Percentiles rank a stretch among this genome's conserved stretches.
phyloP scores from a whole-genome alignment of 2,113 vertebrate species.

The Austrofundulus limnaeus region DNA sequence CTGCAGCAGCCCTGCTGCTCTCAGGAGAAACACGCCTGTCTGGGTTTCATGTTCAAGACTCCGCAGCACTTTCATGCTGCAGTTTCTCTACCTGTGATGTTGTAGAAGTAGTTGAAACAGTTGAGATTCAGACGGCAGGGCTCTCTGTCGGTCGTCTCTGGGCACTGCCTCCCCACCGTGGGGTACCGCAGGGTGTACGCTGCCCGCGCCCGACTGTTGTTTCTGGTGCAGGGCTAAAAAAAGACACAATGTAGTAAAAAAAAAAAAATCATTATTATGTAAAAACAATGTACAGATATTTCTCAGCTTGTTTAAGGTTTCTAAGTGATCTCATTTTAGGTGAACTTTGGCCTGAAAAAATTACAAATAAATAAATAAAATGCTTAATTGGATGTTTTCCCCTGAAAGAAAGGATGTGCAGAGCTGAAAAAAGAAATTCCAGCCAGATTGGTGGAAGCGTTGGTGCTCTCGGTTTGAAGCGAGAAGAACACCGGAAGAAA shows the following conservation, averaged over 20 bases:
- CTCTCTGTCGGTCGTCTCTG: constrained; percentile 82
- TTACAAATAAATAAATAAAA: too few relatives aligned
- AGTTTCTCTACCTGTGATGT: constrained; percentile 87
- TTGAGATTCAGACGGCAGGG: constrained; percentile 91
- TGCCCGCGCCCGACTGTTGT: constrained; percentile 79
- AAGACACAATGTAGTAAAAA: constrained; percentile 32
- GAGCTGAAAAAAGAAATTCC: constrained; percentile 23
- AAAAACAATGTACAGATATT: background rate
- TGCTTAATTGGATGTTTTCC: constrained; percentile 14
- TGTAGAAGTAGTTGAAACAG: constrained; percentile 97
- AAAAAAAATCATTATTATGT: background rate
- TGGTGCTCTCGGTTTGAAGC: constrained; percentile 28
- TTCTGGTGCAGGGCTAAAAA: constrained; percentile 90
- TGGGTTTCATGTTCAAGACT: background rate
- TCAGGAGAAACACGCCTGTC: background rate
- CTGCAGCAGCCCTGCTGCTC: background rate
- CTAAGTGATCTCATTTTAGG: too few relatives aligned
- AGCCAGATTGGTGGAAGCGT: constrained; percentile 15
- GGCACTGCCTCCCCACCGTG: constrained; percentile 85
- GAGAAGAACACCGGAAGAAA: constrained; percentile 36
- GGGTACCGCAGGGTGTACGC: constrained; percentile 85
- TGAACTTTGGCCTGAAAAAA: too few relatives aligned
- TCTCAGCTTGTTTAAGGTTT: background rate
- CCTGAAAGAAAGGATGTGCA: constrained; percentile 14
- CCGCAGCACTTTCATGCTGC: too few relatives aligned